Evolutionary conservation across 1,140 invertebrate species (phyloP), one percentile per base, ranked within the genome.

Genomic region (Cotesia chilonis): DNA sequence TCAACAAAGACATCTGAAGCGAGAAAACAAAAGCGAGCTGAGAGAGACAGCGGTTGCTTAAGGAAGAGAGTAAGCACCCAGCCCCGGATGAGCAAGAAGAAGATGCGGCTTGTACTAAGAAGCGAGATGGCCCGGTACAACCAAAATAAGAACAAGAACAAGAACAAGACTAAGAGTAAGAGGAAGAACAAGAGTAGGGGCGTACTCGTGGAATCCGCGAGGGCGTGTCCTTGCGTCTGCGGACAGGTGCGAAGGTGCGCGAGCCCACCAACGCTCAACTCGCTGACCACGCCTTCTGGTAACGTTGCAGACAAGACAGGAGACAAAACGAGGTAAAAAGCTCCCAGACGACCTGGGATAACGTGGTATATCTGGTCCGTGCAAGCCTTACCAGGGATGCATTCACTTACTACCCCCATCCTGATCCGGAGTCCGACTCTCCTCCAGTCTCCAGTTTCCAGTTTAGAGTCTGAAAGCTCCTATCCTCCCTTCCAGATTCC

Each of bases 221-320:
- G 84, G 75, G 85, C 85, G 84, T 85, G 84, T 84, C 84, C 81
- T 80, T 79, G 59, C 68, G 77, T 77, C 79, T 76, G 81, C 80
- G 79, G 81, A 78, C 85, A 85, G 85, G 85, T 86, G 83, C 80
- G 80, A 85, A 86, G 85, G 85, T 87, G 84, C 83, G 85, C 84
- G 83, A 76, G 81, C 14, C 47, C 52, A 64, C 60, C 47, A 82
- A 80, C 80, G 80, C 82, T 77, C 41, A 47, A 28, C 28, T 28
- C 2, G 76, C 79, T 79, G 83, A 76, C 85, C 83, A 83, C 85
- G 83, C 84, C 85, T 86, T 85, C 84, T 76, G 64, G 41, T 47
- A 9, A 47, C 41, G 41, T 47, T 7, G 6, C 6, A 55, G 64
- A 51, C 67, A 72, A 72, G 65, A 72, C 37, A 66, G 51, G 67